Base-by-base conservation (phyloP, 2,797 vertebrate genomes). In the Tinamus major region DNA sequence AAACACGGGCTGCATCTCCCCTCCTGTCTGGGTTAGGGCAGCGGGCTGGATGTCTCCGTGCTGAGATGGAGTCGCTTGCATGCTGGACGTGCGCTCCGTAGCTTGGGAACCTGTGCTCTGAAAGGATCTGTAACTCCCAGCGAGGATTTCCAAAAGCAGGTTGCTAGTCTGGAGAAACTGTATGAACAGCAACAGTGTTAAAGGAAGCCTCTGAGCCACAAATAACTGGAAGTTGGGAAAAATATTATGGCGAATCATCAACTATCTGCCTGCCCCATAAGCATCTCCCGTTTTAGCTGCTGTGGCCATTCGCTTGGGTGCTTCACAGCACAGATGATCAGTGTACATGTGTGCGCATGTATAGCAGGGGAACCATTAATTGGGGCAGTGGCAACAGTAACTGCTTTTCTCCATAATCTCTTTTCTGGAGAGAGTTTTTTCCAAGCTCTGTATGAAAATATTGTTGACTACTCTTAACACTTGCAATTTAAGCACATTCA, bases 171-270 rank as follows among this genome's bases (percentile, higher is more conserved):
- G 85, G 85, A 94, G 89, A 93, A 93, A 81, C 24, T 59, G 41
- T 77, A 62, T 82, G 68, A 94, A 49, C 69, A 41, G 58, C 72
- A 84, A 87, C 95, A 93, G 76, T 96, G 95, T 96, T 95, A 96
- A 93, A 96, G 93, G 92, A 92, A 86, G 79, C 69, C 69, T 87
- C 76, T 92, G 69, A 92, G 70, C 70, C 3, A 1, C 68, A 91
- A 53, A 84, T 67, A 91, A 72, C 59, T 79, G 55, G 67, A 81
- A 79, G 39, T 51, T 92, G 85, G 77, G 85, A 92, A 79, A 49
- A 74, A 70, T 10, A 69, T 61, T 76, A 46, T 63, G 70, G 63
- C 29, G 46, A 92, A 69, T 67, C 88, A 74, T 81, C 70, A 17
- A 17, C 74, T 85, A 4, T 29, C 63, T 0, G 6, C 42, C 63